Conservation (phyloP, 2,888 invertebrate genomes). For the Patella ulyssiponensis region DNA sequence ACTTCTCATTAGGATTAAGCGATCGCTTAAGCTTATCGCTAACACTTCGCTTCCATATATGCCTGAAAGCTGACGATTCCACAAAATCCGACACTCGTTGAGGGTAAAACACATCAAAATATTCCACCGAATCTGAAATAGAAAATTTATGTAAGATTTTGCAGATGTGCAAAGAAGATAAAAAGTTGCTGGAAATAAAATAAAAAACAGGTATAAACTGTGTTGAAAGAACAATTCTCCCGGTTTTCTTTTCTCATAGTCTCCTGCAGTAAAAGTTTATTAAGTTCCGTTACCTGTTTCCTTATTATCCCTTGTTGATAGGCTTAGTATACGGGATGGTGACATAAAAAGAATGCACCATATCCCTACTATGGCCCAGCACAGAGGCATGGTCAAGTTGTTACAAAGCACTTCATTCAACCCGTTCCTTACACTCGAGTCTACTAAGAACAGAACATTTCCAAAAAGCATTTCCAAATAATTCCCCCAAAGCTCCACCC, state of each 20-base stretch:
- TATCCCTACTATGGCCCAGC: conserved; percentile 3
- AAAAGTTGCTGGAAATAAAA: too few relatives aligned
- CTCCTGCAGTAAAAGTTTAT: too few relatives aligned
- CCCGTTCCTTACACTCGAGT: too few relatives aligned
- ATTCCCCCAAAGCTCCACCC: too few relatives aligned
- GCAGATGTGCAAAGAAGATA: too few relatives aligned
- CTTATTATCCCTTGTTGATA: conserved; percentile 4
- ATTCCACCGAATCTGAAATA: background rate
- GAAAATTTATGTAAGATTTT: background rate
- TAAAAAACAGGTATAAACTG: too few relatives aligned
- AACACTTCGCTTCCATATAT: background rate
- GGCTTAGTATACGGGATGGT: conserved; percentile 5
- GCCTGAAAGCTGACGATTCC: background rate
- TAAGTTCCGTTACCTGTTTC: too few relatives aligned
- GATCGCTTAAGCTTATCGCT: background rate
- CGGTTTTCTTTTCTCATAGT: too few relatives aligned
- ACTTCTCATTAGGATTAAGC: conserved; percentile 70
- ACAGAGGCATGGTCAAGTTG: conserved; percentile 11
- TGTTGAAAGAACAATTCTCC: too few relatives aligned
- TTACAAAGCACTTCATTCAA: conserved; percentile 5
- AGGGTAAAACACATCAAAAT: conserved; percentile 2
- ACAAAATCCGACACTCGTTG: background rate
- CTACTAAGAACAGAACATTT: too few relatives aligned
- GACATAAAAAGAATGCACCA: conserved; percentile 3
- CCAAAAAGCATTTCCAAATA: too few relatives aligned